Evolutionary conservation across 2,113 vertebrate genomes (phyloP), one percentile per base, ranked within the genome.

Genomic region (Scomber colias): DNA sequence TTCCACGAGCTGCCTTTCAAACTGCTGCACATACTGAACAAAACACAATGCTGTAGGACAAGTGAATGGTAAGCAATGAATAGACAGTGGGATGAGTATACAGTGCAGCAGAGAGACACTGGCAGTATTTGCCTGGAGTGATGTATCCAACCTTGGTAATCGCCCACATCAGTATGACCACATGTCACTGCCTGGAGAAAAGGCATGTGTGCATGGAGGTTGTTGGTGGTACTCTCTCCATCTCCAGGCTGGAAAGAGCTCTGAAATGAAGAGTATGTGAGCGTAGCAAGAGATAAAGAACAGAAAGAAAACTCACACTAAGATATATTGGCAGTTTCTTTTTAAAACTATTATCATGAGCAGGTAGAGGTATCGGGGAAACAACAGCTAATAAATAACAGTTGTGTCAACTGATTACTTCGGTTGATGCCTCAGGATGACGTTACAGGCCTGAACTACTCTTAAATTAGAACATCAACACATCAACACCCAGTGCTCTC

Each of bases 91-190:
- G 48, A 48, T 45, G 57, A 0, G 10, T 44, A 27, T n/a, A 54
- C 9, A 21, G 14, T 15, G 40, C n/a, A 51, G 61, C 24, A 68
- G 9, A 75, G 11, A 55, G 60, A 49, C 55, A 72, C 61, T 51
- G 19, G 31, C 50, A n/a, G 19, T 6, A 27, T 56, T 24, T 7
- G 77, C 81, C 77, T 31, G n/a, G 1, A 69, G 82, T 75, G 10
- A 31, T 30, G 5, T 8, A 46, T 56, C 14, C 63, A 73, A 48
- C 71, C 75, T 56, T 65, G 79, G 51, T 48, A 60, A 66, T 73
- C 79, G 79, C 82, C 86, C 86, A 87, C 79, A 68, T 81, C 53
- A 57, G 66, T 4, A 21, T 12, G 0, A 44, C 76, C 14, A 46
- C 1, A 11, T 55, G 19, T 51, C 24, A 17, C 5, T 12, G 54